Evolutionary conservation across 2,113 vertebrate species (phyloP), one percentile per base, ranked within the genome.

Genomic region (Benitochromis conjunctus): DNA sequence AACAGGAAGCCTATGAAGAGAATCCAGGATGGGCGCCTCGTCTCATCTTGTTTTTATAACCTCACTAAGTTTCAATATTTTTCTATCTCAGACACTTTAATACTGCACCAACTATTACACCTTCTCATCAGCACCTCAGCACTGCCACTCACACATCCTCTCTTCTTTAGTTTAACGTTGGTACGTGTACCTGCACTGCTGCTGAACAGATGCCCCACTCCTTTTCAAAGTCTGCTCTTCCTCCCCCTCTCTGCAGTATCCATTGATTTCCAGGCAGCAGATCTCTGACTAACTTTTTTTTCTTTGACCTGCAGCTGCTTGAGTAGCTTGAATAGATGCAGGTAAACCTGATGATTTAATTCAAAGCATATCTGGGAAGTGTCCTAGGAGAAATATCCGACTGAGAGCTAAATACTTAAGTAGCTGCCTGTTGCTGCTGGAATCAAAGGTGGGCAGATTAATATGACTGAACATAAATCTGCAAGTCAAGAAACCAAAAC

Each of bases 171-270:
- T 79, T 90, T 86, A 54, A 87, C 79, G 51, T 88, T 71, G 56
- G 26, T 55, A 13, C 36, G 48, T 71, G 13, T 57, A 86, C 89
- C 83, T 93, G 93, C 83, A 82, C 36, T 92, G 82, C 88, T 80
- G 76, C 79, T 91, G 87, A 66, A 84, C 51, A n/a, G 78, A 79
- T 74, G 29, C 29, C 19, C 21, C 18, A 14, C 56, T 64, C 51
- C 26, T 21, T 6, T 34, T 2, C 14, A 7, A 2, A 11, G 4
- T 57, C 54, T 66, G 1, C 31, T 38, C 21, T 38, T 41, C 48
- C 16, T 83, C 58, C 48, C 31, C 51, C 26, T 78, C 34, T 34
- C 80, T 82, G 81, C 84, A 79, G 83, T 78, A 56, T 80, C 46
- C 76, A 54, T 76, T 21, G 64, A 34, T 54, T 60, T 21, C 82